A percentile compares a stretch with the other conserved stretches of the same genome.
phyloP scores from a whole-genome alignment of 1,140 invertebrate species.

The Conus ventricosus region DNA sequence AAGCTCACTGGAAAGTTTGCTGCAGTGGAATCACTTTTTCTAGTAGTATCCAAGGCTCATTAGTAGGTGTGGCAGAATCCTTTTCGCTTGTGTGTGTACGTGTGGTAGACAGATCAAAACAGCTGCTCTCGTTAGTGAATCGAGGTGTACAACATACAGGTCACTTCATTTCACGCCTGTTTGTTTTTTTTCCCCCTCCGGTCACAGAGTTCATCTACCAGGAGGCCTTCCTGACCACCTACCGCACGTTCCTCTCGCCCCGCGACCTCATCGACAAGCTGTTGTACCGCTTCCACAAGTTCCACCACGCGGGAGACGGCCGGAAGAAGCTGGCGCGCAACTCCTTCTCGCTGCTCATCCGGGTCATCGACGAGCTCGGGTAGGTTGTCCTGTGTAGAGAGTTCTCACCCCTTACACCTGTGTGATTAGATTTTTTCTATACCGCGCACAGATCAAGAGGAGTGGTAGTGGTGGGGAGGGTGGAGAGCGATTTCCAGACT shows the following conservation, averaged over 20 bases:
- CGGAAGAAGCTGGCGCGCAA: conserved; percentile 85
- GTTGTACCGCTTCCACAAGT: conserved; percentile 89
- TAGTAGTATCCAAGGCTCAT: too few relatives aligned
- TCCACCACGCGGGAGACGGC: conserved; percentile 79
- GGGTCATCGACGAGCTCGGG: conserved; percentile 95
- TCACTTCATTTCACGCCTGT: not conserved
- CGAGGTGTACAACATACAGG: too few relatives aligned
- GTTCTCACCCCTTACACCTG: not conserved
- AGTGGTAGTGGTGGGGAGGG: too few relatives aligned
- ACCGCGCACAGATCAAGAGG: too few relatives aligned
- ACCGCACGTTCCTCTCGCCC: conserved; percentile 95
- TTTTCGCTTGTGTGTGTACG: too few relatives aligned
- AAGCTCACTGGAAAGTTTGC: too few relatives aligned
- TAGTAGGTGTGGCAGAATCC: too few relatives aligned
- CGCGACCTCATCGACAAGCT: conserved; percentile 90
- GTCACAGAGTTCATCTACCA: conserved; percentile 92
- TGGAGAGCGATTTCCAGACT: too few relatives aligned
- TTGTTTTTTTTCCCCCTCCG: not conserved
- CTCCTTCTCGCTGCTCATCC: conserved; percentile 90
- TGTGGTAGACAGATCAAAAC: too few relatives aligned
- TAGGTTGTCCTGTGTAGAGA: conserved; percentile 77
- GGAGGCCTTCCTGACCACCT: conserved; percentile 97
- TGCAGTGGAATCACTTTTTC: too few relatives aligned
- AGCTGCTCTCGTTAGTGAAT: too few relatives aligned
- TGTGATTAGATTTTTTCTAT: not conserved